Evolutionary conservation across 2,888 invertebrate species (phyloP), one percentile per base, ranked within the genome.

Genomic region (Lycia hirtaria): DNA sequence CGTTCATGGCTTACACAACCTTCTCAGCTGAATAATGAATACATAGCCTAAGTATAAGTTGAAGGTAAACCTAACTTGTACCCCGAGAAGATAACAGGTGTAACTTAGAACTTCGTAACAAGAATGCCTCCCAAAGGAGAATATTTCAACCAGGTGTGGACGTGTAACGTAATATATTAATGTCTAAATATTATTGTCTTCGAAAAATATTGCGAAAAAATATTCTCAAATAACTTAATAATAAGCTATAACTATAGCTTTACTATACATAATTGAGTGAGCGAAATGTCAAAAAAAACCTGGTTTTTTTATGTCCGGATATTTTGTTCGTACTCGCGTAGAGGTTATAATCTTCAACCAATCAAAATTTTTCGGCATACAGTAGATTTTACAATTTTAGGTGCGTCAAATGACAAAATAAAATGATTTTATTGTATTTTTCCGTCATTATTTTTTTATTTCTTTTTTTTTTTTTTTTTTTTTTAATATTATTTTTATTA

Each of bases 71-170:
- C 37, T 32, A 50, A 32, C n/a, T 22, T 24, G 40, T 51, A 28
- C 35, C 19, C 28, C 17, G n/a, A 45, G 22, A n/a, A 48, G 41
- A 47, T 54, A 48, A 41, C 48, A 54, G 47, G 54, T 54, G 38
- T 54, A 54, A 48, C 47, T 24, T 47, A 40, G 47, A 41, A 47
- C 48, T 54, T 55, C 17, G 49, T 38, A 56, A 44, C 56, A 41
- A 40, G 45, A 45, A 44, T 49, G 37, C 30, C 14, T 56, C 50
- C 40, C 50, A 3, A 26, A 37, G 45, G 50, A 40, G 32, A 40
- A 56, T 56, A 56, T 45, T 19, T 56, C 45, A 56, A 51, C 44
- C 32, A 12, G 22, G 33, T 12, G 44, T 40, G 32, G 50, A 56
- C 50, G 50, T 38, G 38, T 32, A 30, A 38, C 19, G 14, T 44